Evolutionary conservation across 2,113 vertebrate species (phyloP).

Genomic region (Saimiri boliviensis): DNA sequence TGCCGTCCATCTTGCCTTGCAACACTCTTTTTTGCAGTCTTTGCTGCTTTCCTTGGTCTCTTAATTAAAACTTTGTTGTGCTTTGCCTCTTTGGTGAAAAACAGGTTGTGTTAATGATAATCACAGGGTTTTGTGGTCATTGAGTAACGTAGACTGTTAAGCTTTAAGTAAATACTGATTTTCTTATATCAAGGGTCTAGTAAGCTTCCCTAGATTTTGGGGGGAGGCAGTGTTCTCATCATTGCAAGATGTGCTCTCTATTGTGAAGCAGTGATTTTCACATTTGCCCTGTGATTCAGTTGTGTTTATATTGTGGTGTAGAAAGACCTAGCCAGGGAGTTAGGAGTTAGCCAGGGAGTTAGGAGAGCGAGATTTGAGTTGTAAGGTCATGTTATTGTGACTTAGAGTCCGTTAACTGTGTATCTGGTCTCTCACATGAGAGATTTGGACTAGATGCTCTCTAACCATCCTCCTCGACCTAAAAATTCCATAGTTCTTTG

Average conservation of each 20-base stretch:
- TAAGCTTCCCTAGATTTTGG: neutral
- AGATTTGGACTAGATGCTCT: neutral
- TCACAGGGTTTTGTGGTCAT: neutral
- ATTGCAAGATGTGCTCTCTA: neutral
- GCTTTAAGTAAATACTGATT: neutral
- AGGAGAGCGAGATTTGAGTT: neutral
- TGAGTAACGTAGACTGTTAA: neutral
- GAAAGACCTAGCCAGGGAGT: neutral
- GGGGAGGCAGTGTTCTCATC: neutral
- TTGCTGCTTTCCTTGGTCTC: neutral
- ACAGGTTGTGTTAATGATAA: neutral
- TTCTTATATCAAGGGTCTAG: neutral
- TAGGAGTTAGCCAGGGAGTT: neutral
- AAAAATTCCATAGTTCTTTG: neutral
- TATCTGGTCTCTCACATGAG: neutral
- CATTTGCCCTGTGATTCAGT: neutral
- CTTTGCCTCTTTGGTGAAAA: neutral
- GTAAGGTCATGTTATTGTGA: neutral
- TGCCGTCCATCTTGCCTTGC: rapidly evolving
- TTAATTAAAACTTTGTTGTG: neutral
- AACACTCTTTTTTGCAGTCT: neutral
- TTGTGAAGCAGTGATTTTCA: too few species aligned
- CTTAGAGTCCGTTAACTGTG: neutral
- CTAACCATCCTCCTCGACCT: neutral
- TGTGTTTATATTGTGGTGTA: neutral